Evolutionary conservation across 1,140 invertebrate genomes (phyloP), one percentile per base, ranked within the genome.

Genomic region (Pseudomyrmex sp.): DNA sequence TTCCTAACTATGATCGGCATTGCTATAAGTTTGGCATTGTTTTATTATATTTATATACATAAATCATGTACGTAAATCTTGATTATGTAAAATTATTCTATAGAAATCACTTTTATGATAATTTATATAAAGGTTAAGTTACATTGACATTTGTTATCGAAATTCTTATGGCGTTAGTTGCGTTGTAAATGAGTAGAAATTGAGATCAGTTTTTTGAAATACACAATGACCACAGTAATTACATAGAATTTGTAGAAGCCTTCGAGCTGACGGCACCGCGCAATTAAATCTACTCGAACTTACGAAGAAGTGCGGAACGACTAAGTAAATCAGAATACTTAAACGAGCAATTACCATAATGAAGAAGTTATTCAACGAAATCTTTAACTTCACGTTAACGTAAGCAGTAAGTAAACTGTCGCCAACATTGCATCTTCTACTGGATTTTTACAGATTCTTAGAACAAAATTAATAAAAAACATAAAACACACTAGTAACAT

Each of bases 1-100:
- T 85, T 83, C 35, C 50, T 87, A 56, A 87, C 73, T 15, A 15
- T 84, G 15, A 20, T 89, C 15, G 87, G 50, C 23, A 83, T 88
- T 13, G 15, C 85, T 13, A 18, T 83, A 44, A 52, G 50, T 50
- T 44, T 79, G 54, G 48, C 26, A 1, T 83, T 85, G 76, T 85
- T 83, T 61, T 85, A 23, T 23, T 87, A 83, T n/a, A 65, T 56
- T 58, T 87, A 89, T 61, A 13, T 82, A 62, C 12, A 59, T 35
- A 35, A 35, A 35, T 35, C 35, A 35, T 1, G 82, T 83, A 83
- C 18, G 82, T 83, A 77, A 70, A 80, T 48, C 48, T 15, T 1
- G 23, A 61, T 2, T 52, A 7, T 7, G 48, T n/a, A n/a, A 74
- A 70, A 8, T 13, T 12, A n/a, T 50, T 12, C 50, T 18, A 2